Evolutionary conservation across 2,113 vertebrate species (phyloP).

Genomic region (Bujurquina vittata): DNA sequence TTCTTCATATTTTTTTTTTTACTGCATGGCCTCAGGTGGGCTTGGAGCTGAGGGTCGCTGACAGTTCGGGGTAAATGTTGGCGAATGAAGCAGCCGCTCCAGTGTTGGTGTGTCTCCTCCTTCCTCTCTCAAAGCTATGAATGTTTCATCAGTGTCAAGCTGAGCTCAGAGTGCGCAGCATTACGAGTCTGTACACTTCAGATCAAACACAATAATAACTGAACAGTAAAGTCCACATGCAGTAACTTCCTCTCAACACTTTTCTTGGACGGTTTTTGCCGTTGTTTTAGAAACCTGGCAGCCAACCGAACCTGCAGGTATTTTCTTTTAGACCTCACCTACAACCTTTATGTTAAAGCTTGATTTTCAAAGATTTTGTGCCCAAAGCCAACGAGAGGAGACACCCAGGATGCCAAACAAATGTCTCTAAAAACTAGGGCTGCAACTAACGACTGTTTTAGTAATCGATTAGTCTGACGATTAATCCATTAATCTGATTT

Average conservation of each 20-base stretch:
- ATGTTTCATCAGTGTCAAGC: conserved; percentile 20
- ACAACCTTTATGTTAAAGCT: background rate
- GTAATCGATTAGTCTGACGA: too few species aligned
- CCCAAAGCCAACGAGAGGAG: background rate
- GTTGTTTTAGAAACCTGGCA: too few species aligned
- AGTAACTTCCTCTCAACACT: background rate
- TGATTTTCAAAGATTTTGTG: background rate
- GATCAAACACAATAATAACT: background rate
- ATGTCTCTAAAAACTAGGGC: background rate
- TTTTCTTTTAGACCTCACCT: too few species aligned
- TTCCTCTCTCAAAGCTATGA: background rate
- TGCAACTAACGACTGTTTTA: too few species aligned
- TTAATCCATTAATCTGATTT: too few species aligned
- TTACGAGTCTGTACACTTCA: background rate
- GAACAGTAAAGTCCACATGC: too few species aligned
- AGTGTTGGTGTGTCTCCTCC: background rate
- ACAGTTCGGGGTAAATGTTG: background rate
- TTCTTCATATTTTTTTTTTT: background rate
- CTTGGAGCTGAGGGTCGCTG: background rate
- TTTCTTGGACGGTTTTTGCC: too few species aligned
- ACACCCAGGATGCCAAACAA: background rate
- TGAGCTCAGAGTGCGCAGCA: background rate
- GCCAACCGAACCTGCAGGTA: background rate
- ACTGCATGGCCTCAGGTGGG: background rate
- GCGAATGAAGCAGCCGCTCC: background rate